phyloP scores from a whole-genome alignment of 1,140 invertebrate species.

The Oppia nitens region DNA sequence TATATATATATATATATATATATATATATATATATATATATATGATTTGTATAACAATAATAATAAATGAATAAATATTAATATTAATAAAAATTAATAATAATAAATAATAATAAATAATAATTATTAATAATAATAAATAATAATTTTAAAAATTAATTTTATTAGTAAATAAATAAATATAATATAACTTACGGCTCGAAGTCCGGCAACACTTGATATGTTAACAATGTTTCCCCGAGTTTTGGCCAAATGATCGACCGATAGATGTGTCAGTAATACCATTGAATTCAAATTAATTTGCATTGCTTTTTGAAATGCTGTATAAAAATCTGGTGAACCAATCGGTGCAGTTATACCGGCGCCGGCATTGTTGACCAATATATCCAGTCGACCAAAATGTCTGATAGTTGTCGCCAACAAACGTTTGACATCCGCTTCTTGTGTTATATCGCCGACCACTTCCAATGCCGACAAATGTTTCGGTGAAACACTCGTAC shows the following conservation, averaged over 20 bases:
- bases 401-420: constrained; percentile 66
- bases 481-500: neutral
- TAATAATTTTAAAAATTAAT: no score
- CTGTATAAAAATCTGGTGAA: neutral
- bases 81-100: no score
- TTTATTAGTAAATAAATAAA: no score
- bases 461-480: constrained; percentile 24
- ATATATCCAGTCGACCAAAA: constrained; percentile 55
- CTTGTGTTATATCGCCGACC: constrained; percentile 78
- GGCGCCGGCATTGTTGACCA: constrained; percentile 15
- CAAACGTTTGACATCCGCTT: constrained; percentile 59
- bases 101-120: no score
- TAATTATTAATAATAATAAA: no score
- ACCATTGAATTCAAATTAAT: neutral
- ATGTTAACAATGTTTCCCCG: neutral
- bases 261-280: neutral
- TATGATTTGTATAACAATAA: no score
- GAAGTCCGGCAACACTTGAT: neutral
- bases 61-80: no score
- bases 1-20: no score
- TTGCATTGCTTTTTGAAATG: neutral
- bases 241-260: neutral
- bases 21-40: no score
- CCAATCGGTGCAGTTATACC: neutral
- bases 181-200: constrained; percentile 3